phyloP scores from a whole-genome alignment of 1,140 invertebrate genomes.

The Helicoverpa armigera region DNA sequence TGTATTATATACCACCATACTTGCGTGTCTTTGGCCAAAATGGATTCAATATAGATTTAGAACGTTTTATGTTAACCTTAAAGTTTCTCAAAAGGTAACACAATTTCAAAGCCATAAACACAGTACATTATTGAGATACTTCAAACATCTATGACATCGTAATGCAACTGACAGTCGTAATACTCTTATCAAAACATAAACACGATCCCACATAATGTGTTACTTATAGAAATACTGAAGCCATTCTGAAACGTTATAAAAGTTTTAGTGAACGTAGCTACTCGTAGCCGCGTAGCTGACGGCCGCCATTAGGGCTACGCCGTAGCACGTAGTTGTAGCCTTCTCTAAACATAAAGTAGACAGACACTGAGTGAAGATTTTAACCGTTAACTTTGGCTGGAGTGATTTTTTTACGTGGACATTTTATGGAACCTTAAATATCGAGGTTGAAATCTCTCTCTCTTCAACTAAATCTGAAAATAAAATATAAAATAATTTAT shows the following conservation, averaged over 20 bases:
- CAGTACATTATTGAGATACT: not conserved
- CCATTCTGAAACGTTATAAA: slow-evolving; percentile 35
- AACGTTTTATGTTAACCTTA: no score
- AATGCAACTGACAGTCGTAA: not conserved
- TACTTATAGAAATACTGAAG: slow-evolving; percentile 34
- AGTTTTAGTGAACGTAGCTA: slow-evolving; percentile 45
- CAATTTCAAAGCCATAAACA: no score
- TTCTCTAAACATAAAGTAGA: slow-evolving; percentile 45
- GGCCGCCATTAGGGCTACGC: slow-evolving; percentile 40
- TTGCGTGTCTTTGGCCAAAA: no score
- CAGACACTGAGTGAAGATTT: slow-evolving; percentile 37
- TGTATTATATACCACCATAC: no score
- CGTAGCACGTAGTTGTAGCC: slow-evolving; percentile 42
- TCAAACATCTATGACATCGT: not conserved
- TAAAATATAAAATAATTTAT: no score
- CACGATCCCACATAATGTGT: slow-evolving; percentile 7
- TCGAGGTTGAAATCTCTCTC: not conserved
- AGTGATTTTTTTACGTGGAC: not conserved
- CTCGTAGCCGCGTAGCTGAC: slow-evolving; percentile 47
- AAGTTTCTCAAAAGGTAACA: no score
- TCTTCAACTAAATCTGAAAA: no score
- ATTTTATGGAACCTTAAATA: not conserved
- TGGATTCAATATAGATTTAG: no score
- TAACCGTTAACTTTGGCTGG: slow-evolving; percentile 1
- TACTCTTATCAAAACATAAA: slow-evolving; percentile 15